Evolutionary conservation across 2,797 vertebrate species (phyloP).

Genomic region (Leptodactylus fallax): DNA sequence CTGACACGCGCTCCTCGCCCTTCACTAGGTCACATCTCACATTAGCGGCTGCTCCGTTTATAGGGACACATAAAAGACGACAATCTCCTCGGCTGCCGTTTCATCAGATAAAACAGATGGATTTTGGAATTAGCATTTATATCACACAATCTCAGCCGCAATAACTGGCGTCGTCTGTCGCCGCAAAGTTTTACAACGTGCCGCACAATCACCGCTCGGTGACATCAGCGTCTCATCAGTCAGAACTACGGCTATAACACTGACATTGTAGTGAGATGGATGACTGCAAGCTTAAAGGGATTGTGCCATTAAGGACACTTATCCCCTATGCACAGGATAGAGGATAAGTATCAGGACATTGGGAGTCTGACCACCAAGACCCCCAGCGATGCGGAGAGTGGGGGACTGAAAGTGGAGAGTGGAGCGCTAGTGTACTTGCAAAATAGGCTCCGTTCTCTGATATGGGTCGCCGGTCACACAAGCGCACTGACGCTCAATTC

Average conservation of each 20-base stretch:
- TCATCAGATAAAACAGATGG: not conserved
- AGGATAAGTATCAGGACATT: too few relatives aligned
- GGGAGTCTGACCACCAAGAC: too few relatives aligned
- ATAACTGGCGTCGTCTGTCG: not conserved
- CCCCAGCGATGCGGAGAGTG: too few relatives aligned
- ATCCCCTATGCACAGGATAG: too few relatives aligned
- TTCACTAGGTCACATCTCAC: not conserved
- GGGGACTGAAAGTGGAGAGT: too few relatives aligned
- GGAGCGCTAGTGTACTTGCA: too few relatives aligned
- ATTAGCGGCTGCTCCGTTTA: not conserved
- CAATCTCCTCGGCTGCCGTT: not conserved
- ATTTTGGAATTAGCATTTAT: conserved; percentile 15
- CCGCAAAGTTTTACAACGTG: not conserved
- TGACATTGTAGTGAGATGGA: not conserved
- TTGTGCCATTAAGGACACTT: too few relatives aligned
- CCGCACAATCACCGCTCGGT: not conserved
- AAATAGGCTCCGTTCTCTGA: too few relatives aligned
- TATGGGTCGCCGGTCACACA: too few relatives aligned
- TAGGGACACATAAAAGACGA: not conserved
- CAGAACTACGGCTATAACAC: not conserved
- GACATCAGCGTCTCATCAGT: not conserved
- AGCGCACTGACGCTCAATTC: too few relatives aligned
- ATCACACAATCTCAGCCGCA: not conserved
- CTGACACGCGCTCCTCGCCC: too few relatives aligned
- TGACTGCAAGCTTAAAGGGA: not conserved